Base-by-base conservation (phyloP, 2,113 vertebrate species). In the Thamnophis sirtalis region DNA sequence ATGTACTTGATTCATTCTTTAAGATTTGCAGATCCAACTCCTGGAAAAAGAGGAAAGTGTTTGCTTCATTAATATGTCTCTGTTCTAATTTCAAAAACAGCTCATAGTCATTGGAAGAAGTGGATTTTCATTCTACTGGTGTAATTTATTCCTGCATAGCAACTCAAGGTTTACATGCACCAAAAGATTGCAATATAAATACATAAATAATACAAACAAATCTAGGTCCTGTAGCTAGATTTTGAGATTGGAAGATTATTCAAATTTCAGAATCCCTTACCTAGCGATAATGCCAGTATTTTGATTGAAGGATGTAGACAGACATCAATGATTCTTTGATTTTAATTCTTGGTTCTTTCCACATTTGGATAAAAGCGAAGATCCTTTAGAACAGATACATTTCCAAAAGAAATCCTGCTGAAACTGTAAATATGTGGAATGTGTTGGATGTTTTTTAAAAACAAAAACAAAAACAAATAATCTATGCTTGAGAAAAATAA, bases 401-500 rank as follows among this genome's bases (percentile, higher is more conserved):
- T 38, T 93, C 92, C 43, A 13, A 84, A 33, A 89, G 87, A 38
- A 60, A 95, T 4, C 38, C 95, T 96, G 96, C 93, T 91, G 95
- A 95, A 90, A 93, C 93, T 95, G 96, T 68, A 28, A 54, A 73
- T 48, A 73, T 84, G 28, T 3, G 5, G 13, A 88, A 22, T 80
- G 33, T 80, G 17, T 38, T 80, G 28, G 11, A 6, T 60, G 3
- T 63, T 38, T 38, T 22, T 50, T 33, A 56, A 5, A 22, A 55
- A 56, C 26, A 60, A 26, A n/a, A 63, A 43, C 43, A 43, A 28
- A 91, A 28, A 91, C 68, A 94, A 94, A 97, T 92, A 28, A 43
- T 58, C 95, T 95, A 96, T 4, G 49, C 92, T 92, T 93, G 95
- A 49, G 92, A 58, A 1, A 94, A 97, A 97, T 96, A 88, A 89